Evolutionary conservation across 1,140 invertebrate genomes (phyloP).

Genomic region (Oryctes rhinoceros): DNA sequence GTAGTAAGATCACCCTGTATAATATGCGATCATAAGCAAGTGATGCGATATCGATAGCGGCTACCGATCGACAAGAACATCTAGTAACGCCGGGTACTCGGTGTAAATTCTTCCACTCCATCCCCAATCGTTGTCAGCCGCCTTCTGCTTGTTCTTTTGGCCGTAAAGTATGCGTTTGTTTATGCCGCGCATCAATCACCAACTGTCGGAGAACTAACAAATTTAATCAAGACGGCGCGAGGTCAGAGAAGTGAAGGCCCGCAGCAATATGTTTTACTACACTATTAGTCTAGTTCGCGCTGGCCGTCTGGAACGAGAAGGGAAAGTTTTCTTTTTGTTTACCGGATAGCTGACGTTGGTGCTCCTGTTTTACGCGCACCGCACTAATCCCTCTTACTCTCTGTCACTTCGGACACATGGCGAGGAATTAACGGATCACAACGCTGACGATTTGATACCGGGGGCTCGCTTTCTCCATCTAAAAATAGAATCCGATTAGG

Average conservation of each 20-base stretch:
- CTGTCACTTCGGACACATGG: conserved; percentile 31
- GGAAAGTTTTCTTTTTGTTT: conserved; percentile 32
- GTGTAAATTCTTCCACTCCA: background rate
- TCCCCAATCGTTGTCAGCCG: background rate
- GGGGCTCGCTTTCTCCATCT: background rate
- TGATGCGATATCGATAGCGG: no score
- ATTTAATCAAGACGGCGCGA: conserved; percentile 26
- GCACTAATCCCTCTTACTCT: conserved; percentile 17
- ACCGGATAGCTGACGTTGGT: background rate
- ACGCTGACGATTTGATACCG: background rate
- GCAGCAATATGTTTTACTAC: conserved; percentile 16
- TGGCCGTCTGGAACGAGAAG: background rate
- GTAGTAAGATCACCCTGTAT: no score
- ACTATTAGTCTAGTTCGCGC: background rate
- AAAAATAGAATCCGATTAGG: background rate
- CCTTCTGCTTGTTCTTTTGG: background rate
- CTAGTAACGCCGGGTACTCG: background rate
- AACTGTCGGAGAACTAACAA: conserved; percentile 33
- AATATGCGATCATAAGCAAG: no score
- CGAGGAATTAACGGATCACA: conserved; percentile 5
- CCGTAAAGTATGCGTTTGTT: conserved; percentile 16
- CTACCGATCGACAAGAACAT: no score
- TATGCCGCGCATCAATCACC: conserved; percentile 26
- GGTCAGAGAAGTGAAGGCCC: background rate
- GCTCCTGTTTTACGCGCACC: background rate